Percentiles rank a stretch among this genome's conserved stretches.
These are phyloP conservation scores for Procambarus clarkii DNA, from an alignment of 1,140 invertebrate species.

Conservation along the genomic window DNA sequence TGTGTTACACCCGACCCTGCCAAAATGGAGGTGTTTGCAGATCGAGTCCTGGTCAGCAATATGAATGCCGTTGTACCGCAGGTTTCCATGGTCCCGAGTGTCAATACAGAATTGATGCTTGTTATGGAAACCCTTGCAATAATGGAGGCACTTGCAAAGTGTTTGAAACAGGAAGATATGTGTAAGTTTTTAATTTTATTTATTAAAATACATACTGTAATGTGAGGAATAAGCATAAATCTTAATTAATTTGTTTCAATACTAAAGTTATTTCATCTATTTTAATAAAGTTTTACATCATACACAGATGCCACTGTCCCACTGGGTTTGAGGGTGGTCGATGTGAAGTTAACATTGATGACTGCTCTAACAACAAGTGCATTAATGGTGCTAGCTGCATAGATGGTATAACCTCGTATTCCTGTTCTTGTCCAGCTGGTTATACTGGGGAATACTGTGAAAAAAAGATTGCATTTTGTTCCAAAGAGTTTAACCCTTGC, in stretches of 20 bases:
- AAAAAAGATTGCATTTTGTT: constrained; percentile 90
- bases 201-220: too few relatives aligned
- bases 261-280: too few relatives aligned
- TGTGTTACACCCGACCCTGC: constrained; percentile 93
- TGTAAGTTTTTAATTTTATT: constrained; percentile 78
- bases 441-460: constrained; percentile 81
- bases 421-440: constrained; percentile 88
- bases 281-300: not conserved
- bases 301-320: constrained; percentile 87
- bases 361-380: constrained; percentile 88
- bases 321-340: constrained; percentile 91
- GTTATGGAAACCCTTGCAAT: constrained; percentile 94
- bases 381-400: constrained; percentile 93
- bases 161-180: constrained; percentile 92
- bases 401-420: constrained; percentile 89
- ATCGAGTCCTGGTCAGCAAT: constrained; percentile 77
- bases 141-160: constrained; percentile 91
- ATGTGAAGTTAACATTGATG: constrained; percentile 94
- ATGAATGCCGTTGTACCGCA: constrained; percentile 82
- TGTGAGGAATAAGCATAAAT: too few relatives aligned
- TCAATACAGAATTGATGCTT: constrained; percentile 95
- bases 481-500: constrained; percentile 92
- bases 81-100: constrained; percentile 95
- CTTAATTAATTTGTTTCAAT: too few relatives aligned
- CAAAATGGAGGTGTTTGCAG: constrained; percentile 90